Evolutionary conservation across 2,888 invertebrate genomes (phyloP).

Genomic region (Noctua janthe): DNA sequence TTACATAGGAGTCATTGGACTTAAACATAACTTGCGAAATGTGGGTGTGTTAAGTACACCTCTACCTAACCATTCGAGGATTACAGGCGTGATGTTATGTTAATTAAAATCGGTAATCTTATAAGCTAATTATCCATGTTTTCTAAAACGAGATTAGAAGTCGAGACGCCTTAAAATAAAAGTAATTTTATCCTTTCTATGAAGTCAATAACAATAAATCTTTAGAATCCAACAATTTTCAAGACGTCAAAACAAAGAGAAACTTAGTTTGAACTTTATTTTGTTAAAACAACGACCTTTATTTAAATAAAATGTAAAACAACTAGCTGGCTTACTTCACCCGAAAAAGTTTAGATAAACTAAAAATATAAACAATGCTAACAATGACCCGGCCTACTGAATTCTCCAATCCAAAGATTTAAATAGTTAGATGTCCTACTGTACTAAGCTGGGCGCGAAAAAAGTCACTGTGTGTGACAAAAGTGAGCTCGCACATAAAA

Average conservation of each 20-base stretch:
- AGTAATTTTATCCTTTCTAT: neutral
- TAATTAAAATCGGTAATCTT: no score
- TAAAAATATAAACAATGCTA: slow-evolving; percentile 24
- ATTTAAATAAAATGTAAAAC: slow-evolving; percentile 14
- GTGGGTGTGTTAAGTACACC: no score
- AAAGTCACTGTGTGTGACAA: neutral
- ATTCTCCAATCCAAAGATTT: neutral
- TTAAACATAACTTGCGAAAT: no score
- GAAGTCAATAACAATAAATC: neutral
- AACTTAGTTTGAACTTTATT: neutral
- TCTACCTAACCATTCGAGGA: no score
- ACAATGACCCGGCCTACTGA: slow-evolving; percentile 28
- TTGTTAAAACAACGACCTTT: neutral
- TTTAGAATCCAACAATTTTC: neutral
- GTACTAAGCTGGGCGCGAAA: neutral
- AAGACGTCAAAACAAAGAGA: neutral
- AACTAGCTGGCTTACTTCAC: neutral
- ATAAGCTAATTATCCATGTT: neutral
- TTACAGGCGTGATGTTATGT: no score
- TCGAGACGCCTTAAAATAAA: neutral
- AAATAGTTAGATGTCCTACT: neutral
- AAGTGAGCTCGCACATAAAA: neutral
- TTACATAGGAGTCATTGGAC: no score
- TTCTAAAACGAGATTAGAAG: neutral
- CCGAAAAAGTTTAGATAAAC: slow-evolving; percentile 10